phyloP scores from a whole-genome alignment of 2,888 invertebrate species.

The Trachelus iudaicus region DNA sequence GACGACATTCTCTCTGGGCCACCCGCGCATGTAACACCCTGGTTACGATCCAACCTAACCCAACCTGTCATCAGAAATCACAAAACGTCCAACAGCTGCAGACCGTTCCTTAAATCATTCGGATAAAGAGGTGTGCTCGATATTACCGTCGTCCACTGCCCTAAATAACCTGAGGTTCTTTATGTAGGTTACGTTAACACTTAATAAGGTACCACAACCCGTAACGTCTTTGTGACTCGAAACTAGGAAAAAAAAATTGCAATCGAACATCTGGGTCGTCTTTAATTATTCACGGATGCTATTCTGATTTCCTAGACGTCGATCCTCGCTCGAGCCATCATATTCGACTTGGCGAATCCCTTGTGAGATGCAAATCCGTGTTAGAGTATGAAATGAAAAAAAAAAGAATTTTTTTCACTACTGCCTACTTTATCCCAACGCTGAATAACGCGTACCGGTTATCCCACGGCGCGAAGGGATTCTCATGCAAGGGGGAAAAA shows the following conservation, averaged over 20 bases:
- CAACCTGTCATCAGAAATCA: not conserved
- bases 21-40: not conserved
- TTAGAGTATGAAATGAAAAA: not conserved
- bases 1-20: not conserved
- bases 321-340: slow-evolving; percentile 16
- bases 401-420: not conserved
- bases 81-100: not conserved
- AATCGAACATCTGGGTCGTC: slow-evolving; percentile 43
- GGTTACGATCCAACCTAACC: not conserved
- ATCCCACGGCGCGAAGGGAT: not conserved
- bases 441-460: slow-evolving; percentile 8
- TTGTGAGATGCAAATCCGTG: not conserved
- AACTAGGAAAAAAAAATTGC: slow-evolving; percentile 1
- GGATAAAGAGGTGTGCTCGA: not conserved
- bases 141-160: not conserved
- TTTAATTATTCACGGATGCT: slow-evolving; percentile 46
- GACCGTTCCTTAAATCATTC: not conserved
- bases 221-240: slow-evolving; percentile 3
- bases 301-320: slow-evolving; percentile 39
- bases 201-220: not conserved
- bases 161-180: not conserved
- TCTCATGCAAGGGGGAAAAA: not conserved
- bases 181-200: not conserved
- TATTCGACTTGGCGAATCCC: slow-evolving; percentile 30
- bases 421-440: not conserved